phyloP scores from a whole-genome alignment of 2,113 vertebrate genomes.

The Tamias sibiricus region DNA sequence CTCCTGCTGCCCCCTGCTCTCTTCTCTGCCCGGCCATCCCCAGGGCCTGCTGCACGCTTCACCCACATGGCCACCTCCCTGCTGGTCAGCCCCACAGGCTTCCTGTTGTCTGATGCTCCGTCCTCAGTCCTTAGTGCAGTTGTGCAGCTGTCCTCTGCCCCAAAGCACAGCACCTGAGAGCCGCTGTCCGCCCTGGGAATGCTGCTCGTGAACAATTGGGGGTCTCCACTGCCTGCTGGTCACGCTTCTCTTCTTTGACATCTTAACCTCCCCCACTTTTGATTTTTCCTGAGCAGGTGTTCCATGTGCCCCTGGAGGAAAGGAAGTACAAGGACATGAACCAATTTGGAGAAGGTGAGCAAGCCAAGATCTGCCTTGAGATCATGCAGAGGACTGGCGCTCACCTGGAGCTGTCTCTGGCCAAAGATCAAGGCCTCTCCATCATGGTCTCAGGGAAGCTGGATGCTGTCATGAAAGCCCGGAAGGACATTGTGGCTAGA shows the following conservation, averaged over 20 bases:
- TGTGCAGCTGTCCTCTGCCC: neutral
- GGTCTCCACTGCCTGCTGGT: no score
- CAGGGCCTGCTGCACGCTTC: no score
- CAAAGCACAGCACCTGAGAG: no score
- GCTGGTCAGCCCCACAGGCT: neutral
- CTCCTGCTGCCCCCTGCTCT: neutral
- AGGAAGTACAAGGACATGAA: constrained; percentile 99
- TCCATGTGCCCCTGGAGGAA: constrained; percentile 98
- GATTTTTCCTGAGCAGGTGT: constrained; percentile 89
- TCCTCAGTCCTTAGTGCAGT: neutral
- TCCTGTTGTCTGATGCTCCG: neutral
- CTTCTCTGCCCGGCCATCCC: neutral
- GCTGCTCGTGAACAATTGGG: no score
- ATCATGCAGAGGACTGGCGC: constrained; percentile 99
- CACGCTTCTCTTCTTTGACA: neutral
- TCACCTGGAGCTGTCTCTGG: constrained; percentile 98
- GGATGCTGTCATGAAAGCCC: constrained; percentile 99
- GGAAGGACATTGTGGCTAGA: constrained; percentile 98
- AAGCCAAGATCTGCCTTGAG: constrained; percentile 99
- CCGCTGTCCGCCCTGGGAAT: no score
- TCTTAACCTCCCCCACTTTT: neutral
- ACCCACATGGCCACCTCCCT: neutral
- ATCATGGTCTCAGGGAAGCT: constrained; percentile 99
- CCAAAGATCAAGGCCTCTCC: constrained; percentile 99
- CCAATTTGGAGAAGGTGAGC: constrained; percentile 99